Percentiles rank a stretch among this genome's conserved stretches.
phyloP scores from a whole-genome alignment of 2,797 vertebrate species.

The Sebastes oblongus region DNA sequence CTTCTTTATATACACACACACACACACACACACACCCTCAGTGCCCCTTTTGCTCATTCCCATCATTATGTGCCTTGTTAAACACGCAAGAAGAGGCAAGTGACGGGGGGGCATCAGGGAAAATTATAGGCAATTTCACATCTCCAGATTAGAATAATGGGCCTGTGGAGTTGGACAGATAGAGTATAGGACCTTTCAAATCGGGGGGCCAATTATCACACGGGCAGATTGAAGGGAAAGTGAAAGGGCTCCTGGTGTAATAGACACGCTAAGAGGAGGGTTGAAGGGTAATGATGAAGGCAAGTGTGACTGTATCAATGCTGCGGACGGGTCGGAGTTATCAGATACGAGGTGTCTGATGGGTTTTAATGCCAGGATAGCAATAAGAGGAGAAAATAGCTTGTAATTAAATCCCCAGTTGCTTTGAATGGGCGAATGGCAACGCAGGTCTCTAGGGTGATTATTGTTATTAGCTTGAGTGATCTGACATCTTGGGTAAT shows the following conservation, averaged over 20 bases:
- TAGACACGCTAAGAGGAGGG: slow-evolving; percentile 62
- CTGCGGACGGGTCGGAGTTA: slow-evolving; percentile 46
- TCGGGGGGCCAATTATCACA: slow-evolving; percentile 75
- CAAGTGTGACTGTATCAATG: slow-evolving; percentile 62
- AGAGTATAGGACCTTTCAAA: slow-evolving; percentile 81
- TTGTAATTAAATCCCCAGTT: slow-evolving; percentile 73
- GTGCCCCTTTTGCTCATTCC: slow-evolving; percentile 64
- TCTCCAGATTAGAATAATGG: slow-evolving; percentile 87
- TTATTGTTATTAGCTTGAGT: slow-evolving; percentile 80
- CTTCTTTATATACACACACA: slow-evolving; percentile 68
- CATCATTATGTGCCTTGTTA: slow-evolving; percentile 78
- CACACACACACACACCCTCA: slow-evolving; percentile 3
- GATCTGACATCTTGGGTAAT: slow-evolving; percentile 75
- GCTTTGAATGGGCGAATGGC: slow-evolving; percentile 62
- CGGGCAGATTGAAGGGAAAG: slow-evolving; percentile 73
- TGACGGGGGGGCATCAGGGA: slow-evolving; percentile 78
- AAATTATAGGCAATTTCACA: slow-evolving; percentile 89
- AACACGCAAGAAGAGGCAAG: slow-evolving; percentile 78
- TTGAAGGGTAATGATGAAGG: slow-evolving; percentile 65
- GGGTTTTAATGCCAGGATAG: slow-evolving; percentile 80
- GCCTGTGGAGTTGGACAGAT: slow-evolving; percentile 80
- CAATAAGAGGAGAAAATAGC: slow-evolving; percentile 59
- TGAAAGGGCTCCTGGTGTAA: slow-evolving; percentile 71
- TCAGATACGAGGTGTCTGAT: slow-evolving; percentile 74
- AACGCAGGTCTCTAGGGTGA: slow-evolving; percentile 65